Conservation (phyloP, 2,113 vertebrate species). For the Herpailurus yagouaroundi region DNA sequence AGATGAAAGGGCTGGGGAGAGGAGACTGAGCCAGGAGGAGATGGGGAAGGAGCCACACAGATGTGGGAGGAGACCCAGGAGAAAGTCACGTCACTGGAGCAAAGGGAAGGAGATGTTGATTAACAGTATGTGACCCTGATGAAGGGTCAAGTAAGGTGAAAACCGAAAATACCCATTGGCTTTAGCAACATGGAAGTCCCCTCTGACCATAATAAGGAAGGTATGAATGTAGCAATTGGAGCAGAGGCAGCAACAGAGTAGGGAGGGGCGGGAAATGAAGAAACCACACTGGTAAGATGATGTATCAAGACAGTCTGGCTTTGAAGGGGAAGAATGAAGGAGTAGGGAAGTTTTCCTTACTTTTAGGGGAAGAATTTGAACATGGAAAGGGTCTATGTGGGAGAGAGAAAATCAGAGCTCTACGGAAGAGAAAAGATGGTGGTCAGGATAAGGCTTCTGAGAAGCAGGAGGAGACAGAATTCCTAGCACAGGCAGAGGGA, state of each 20-base stretch:
- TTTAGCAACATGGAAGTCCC: slow-evolving; percentile 12
- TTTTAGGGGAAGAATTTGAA: neutral
- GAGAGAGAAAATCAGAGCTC: neutral
- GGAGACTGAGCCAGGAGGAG: neutral
- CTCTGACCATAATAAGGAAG: neutral
- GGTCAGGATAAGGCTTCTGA: neutral
- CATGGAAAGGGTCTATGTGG: neutral
- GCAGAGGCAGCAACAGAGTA: neutral
- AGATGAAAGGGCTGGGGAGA: neutral
- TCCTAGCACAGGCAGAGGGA: neutral
- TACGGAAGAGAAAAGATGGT: neutral
- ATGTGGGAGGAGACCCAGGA: neutral
- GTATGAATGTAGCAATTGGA: neutral
- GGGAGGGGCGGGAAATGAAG: neutral
- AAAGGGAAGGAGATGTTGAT: neutral
- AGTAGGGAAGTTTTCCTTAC: neutral
- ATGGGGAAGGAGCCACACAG: neutral
- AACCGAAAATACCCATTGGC: neutral
- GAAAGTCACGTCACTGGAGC: neutral
- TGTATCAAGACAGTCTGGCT: neutral
- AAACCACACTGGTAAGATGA: neutral
- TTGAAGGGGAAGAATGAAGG: neutral
- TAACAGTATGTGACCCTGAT: neutral
- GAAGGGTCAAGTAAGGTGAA: slow-evolving; percentile 32
- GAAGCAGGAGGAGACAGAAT: neutral